Evolutionary conservation across 2,113 vertebrate genomes (phyloP), one percentile per base, ranked within the genome.

Genomic region (Lethenteron camtschaticum): DNA sequence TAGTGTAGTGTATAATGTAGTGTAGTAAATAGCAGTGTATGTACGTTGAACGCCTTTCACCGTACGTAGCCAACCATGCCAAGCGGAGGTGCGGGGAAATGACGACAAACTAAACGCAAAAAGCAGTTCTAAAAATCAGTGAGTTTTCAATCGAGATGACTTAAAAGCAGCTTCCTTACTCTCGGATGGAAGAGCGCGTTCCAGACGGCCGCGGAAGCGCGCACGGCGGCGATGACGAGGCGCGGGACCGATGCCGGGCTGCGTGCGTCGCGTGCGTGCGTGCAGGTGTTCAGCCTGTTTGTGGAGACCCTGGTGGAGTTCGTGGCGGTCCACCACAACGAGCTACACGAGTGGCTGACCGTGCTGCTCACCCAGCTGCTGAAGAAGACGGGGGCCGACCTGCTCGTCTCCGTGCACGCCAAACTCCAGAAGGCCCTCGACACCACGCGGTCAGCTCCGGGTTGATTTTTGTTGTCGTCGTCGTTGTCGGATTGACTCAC

Each of bases 371-470:
- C 94, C 14, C 94, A 99, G 78, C 80, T 99, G 73, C 81, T 99
- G 58, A 99, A 99, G 81, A 96, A 96, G 77, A 97, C 96, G 90
- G 94, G 92, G 9, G 90, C 92, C 18, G 92, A 96, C 78, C 81
- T 99, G 75, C 79, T 96, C 72, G 94, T 90, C 72, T 99, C 94
- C 20, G 92, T 99, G 70, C 94, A 99, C 78, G 88, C 94, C 3
- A 99, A 99, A 79, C 90, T 99, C 73, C 90, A 99, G 73, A 99
- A 96, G 77, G 92, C 90, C 73, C 81, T 99, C 73, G 94, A 99
- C 75, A 73, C 96, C 77, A 96, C 92, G 70, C 89, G 94, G 94
- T 96, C 74, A 74, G 77, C 71, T 70, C 12, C 12, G 12, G 10
- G 14, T 41, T 58, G 14, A 69, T 69, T 71, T 56, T 9, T 56